phyloP scores from a whole-genome alignment of 2,888 invertebrate species.

The Lymantria monacha region DNA sequence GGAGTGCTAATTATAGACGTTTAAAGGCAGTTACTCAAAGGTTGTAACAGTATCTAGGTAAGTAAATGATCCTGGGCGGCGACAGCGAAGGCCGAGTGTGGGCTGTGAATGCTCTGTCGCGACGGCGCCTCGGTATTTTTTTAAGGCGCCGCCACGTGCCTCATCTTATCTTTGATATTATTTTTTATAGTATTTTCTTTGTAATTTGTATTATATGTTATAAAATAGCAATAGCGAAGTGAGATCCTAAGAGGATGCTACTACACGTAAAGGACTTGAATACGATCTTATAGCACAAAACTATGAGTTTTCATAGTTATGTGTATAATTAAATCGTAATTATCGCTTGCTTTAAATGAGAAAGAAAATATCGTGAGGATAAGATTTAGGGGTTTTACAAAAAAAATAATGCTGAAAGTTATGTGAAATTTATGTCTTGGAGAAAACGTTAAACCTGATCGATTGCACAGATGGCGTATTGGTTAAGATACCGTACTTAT shows the following conservation, averaged over 20 bases:
- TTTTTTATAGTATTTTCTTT: no score
- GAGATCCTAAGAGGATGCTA: no score
- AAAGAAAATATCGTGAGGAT: slow-evolving; percentile 9
- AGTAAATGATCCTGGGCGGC: slow-evolving; percentile 68
- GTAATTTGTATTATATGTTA: no score
- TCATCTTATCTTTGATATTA: slow-evolving; percentile 9
- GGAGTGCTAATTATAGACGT: slow-evolving; percentile 46
- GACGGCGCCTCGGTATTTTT: slow-evolving; percentile 49
- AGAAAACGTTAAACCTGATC: no score
- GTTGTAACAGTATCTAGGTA: slow-evolving; percentile 62
- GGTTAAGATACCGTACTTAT: no score
- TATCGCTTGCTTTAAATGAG: background rate
- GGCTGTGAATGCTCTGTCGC: slow-evolving; percentile 42
- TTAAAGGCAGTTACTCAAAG: slow-evolving; percentile 42
- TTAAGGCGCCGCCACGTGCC: slow-evolving; percentile 39
- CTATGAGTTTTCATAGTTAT: background rate
- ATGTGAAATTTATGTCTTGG: no score
- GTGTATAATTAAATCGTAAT: background rate
- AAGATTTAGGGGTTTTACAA: no score
- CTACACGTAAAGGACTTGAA: no score
- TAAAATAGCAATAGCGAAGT: no score
- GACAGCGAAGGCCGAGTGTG: slow-evolving; percentile 61
- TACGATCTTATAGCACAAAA: background rate
- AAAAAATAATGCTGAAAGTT: no score
- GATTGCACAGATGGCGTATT: no score